Evolutionary conservation across 2,797 vertebrate genomes (phyloP), one percentile per base, ranked within the genome.

Genomic region (Clarias platycephalus): DNA sequence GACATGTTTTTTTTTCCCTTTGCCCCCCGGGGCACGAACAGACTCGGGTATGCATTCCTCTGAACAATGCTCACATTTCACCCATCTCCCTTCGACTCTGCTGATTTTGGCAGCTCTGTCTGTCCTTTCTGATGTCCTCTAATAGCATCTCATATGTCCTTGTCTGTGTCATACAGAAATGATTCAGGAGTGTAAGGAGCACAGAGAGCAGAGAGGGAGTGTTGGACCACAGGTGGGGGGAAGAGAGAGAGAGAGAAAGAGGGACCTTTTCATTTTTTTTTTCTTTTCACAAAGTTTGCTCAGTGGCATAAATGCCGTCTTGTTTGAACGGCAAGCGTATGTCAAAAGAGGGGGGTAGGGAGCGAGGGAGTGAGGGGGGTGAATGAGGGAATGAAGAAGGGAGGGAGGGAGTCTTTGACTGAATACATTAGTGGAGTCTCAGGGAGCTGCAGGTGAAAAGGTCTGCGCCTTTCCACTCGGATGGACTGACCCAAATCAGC

Each of bases 371-470:
- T 66, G 28, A 80, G n/a, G 81, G 67, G 64, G 81, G 57, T 86
- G 71, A 85, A 78, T 85, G 75, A 87, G 18, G 80, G 64, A 74
- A 28, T 80, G 31, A 79, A 10, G 76, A 83, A 87, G 87, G 37
- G 77, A 67, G 82, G 81, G 83, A 81, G 85, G 88, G 86, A 80
- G 81, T 70, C 90, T 91, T 90, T 90, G 91, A 81, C 85, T 91
- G 90, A 92, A 93, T 91, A 91, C 91, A 89, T 94, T 92, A 92
- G 95, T 91, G 90, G 96, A 97, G 97, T 96, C 96, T 94, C 96
- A 96, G 92, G 97, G 98, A 95, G 94, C 96, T 95, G 94, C 95
- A 97, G 97, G 98, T 97, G 95, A 97, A 97, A 96, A 93, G 97
- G 97, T 97, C 86, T 87, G 86, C 63, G 86, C 89, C 90, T 91